phyloP scores from a whole-genome alignment of 1,140 invertebrate genomes.

The Anagrus nilaparvatae region DNA sequence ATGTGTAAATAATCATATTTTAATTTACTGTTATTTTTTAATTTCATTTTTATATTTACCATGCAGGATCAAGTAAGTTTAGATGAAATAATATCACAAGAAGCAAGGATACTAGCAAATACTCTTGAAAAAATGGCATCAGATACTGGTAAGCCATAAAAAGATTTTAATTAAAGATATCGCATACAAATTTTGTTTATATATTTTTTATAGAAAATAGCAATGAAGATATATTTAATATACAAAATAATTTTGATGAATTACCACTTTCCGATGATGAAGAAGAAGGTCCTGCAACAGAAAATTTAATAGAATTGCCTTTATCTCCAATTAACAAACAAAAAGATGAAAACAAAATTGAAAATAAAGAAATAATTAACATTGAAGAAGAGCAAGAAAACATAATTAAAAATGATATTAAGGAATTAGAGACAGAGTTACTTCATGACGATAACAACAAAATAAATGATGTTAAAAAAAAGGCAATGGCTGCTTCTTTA shows the following conservation, averaged over 20 bases:
- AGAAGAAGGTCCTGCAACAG: slow-evolving; percentile 12
- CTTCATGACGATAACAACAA: too few species aligned
- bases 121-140: slow-evolving; percentile 27
- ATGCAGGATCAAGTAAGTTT: slow-evolving; percentile 18
- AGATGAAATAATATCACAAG: slow-evolving; percentile 22
- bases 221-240: slow-evolving; percentile 25
- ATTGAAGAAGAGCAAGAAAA: slow-evolving; percentile 13
- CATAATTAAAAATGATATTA: slow-evolving; percentile 9
- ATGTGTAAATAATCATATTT: slow-evolving; percentile 20
- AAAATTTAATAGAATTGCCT: slow-evolving; percentile 31
- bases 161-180: slow-evolving; percentile 20
- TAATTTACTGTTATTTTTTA: slow-evolving; percentile 2
- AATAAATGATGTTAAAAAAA: slow-evolving; percentile 22
- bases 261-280: slow-evolving; percentile 32
- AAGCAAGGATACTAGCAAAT: slow-evolving; percentile 26
- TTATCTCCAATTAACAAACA: slow-evolving; percentile 16
- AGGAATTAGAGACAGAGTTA: slow-evolving; percentile 27
- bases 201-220: slow-evolving; percentile 15
- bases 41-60: slow-evolving; percentile 10
- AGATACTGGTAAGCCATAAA: too few species aligned
- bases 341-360: neutral
- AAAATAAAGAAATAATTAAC: slow-evolving; percentile 7
- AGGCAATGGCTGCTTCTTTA: slow-evolving; percentile 20
- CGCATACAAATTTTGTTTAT: slow-evolving; percentile 5
- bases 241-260: slow-evolving; percentile 23